Evolutionary conservation across 2,888 invertebrate species (phyloP).

Genomic region (Trissolcus brochymenae): DNA sequence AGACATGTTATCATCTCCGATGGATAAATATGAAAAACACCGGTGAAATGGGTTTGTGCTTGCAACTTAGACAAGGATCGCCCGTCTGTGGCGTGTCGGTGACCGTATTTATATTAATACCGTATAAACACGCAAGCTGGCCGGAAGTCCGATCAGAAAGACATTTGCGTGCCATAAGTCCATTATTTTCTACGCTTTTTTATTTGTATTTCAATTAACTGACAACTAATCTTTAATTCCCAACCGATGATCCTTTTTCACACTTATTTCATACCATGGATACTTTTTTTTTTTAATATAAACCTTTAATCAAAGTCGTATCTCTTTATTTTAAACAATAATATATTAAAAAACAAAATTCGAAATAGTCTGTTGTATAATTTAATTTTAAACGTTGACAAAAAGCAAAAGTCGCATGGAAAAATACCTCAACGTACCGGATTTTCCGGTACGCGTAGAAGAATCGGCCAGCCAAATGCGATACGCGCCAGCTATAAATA

Average conservation of each 20-base stretch:
- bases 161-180: constrained; percentile 66
- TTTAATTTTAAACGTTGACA: too few species aligned
- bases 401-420: too few species aligned
- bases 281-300: neutral
- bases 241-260: constrained; percentile 25
- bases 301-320: neutral
- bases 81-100: constrained; percentile 13
- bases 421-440: too few species aligned
- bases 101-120: constrained; percentile 55
- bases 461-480: too few species aligned
- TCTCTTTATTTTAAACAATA: neutral
- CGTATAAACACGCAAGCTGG: constrained; percentile 50
- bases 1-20: constrained; percentile 28
- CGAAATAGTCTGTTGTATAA: too few species aligned
- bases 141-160: constrained; percentile 57
- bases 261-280: constrained; percentile 9
- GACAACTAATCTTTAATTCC: constrained; percentile 44
- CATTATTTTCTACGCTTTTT: constrained; percentile 58
- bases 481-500: too few species aligned
- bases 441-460: neutral
- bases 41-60: constrained; percentile 11
- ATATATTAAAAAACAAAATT: neutral
- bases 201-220: constrained; percentile 59
- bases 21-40: constrained; percentile 45
- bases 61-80: constrained; percentile 12